Evolutionary conservation across 2,888 invertebrate genomes (phyloP), one percentile per base, ranked within the genome.

Genomic region (Hydrotaea cyrtoneurina): DNA sequence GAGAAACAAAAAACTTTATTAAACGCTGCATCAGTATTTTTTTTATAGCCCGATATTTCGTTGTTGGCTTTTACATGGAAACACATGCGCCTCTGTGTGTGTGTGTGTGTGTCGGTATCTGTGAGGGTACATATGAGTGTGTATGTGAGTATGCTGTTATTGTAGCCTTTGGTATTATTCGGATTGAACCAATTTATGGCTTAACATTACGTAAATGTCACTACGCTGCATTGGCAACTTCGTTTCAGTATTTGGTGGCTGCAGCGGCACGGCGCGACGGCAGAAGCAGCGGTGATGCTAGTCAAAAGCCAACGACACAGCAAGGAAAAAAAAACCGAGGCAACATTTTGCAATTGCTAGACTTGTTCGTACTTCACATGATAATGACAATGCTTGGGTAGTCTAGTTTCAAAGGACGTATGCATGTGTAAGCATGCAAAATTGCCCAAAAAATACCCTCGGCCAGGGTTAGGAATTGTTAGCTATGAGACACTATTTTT

Each of bases 181-280:
- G 43, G 46, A 69, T 69, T 69, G 43, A 13, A 43, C 39, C 39
- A 59, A 74, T 74, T 74, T 74, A 59, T 74, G 59, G 57, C 73
- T 74, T 43, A 74, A 57, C 73, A 74, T 74, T 74, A 74, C 57
- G 57, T 74, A 57, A 74, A 74, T 74, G 73, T 74, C 73, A 74
- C 39, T 69, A 50, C 46, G 69, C 26, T 69, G 69, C 69, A 69
- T 26, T 69, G 69, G 50, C 21, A 57, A 57, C 43, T 15, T 10
- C 69, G 4, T 23, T 26, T 2, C 31, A 31, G 31, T 31, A 31
- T 31, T 2, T 31, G 10, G 66, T 8, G 59, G 23, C 59, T 15
- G 21, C n/a, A n/a, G n/a, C n/a, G n/a, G n/a, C n/a, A n/a, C n/a
- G n/a, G n/a, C n/a, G n/a, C n/a, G n/a, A n/a, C n/a, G n/a, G n/a